Evolutionary conservation across 2,888 invertebrate genomes (phyloP).

Genomic region (Diaperis boleti): DNA sequence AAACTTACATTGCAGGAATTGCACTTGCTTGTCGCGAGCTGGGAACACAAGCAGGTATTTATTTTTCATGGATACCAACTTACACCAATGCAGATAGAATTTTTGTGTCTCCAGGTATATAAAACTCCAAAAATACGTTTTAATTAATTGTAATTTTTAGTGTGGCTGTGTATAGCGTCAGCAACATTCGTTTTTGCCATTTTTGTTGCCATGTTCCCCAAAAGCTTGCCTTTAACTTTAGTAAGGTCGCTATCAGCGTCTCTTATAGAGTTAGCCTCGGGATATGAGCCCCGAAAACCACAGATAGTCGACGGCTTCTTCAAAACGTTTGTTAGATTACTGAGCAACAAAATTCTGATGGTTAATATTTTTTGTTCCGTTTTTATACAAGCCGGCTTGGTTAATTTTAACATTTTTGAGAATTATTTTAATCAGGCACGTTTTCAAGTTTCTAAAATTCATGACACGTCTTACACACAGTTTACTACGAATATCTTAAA

Average conservation of each 20-base stretch:
- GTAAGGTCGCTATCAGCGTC: conserved; percentile 71
- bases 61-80: conserved; percentile 57
- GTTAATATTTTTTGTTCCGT: conserved; percentile 68
- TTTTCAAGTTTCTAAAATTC: conserved; percentile 69
- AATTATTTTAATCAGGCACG: conserved; percentile 71
- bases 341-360: conserved; percentile 70
- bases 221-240: conserved; percentile 68
- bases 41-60: conserved; percentile 60
- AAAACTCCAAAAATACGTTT: background rate
- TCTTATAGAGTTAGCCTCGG: conserved; percentile 66
- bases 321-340: conserved; percentile 67
- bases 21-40: conserved; percentile 54
- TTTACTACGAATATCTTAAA: conserved; percentile 69
- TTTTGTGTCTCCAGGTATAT: conserved; percentile 54
- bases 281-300: conserved; percentile 46
- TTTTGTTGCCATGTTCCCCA: conserved; percentile 71
- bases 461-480: conserved; percentile 70
- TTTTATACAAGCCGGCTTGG: conserved; percentile 68
- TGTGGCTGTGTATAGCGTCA: conserved; percentile 68
- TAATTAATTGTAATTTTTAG: conserved; percentile 54
- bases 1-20: conserved; percentile 47
- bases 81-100: conserved; percentile 47
- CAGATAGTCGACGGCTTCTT: conserved; percentile 61
- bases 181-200: conserved; percentile 66
- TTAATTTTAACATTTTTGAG: conserved; percentile 70